These are phyloP conservation scores for Myotis brandtii DNA, from an alignment of 2,113 vertebrate genomes.

Conservation along the genomic window DNA sequence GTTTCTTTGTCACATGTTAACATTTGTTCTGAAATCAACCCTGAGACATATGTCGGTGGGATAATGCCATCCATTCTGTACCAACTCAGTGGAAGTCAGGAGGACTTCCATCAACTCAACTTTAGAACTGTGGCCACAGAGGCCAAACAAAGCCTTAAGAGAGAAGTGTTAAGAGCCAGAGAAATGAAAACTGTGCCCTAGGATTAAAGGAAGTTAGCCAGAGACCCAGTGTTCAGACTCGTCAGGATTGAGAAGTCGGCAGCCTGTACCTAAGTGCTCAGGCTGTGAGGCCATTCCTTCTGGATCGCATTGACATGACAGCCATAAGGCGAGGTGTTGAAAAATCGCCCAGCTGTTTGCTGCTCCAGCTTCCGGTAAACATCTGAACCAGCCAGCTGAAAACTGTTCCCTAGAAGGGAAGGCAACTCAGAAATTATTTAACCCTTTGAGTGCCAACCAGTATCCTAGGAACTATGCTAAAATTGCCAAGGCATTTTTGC, in stretches of 20 bases:
- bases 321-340: neutral
- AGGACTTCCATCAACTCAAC: neutral
- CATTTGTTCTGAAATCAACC: neutral
- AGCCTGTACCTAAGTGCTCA: neutral
- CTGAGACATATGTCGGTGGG: neutral
- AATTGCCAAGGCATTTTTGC: no score
- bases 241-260: rapidly evolving
- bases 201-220: neutral
- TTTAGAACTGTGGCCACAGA: neutral
- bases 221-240: neutral
- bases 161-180: neutral
- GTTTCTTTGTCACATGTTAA: neutral
- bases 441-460: no score
- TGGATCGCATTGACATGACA: neutral
- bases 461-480: no score
- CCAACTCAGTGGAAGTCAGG: neutral
- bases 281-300: neutral
- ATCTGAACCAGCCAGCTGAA: neutral
- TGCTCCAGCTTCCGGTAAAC: neutral
- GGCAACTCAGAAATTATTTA: neutral
- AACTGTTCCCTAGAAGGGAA: neutral
- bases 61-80: neutral
- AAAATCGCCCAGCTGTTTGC: neutral
- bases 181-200: neutral
- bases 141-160: neutral